Evolutionary conservation across 64 coral and sea anemone genomes (phyloP).

Genomic region (Actinia equina): DNA sequence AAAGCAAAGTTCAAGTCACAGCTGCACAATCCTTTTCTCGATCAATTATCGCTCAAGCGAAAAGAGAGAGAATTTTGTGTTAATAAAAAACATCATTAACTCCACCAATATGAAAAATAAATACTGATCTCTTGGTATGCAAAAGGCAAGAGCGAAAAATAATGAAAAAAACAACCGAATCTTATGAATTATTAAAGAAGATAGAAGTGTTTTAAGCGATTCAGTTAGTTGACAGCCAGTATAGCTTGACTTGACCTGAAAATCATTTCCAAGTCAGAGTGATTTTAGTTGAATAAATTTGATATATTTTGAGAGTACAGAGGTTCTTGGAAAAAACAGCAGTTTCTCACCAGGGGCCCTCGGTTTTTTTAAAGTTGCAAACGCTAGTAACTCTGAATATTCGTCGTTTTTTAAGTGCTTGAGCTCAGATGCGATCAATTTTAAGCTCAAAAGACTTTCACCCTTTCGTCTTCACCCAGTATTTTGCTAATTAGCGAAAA

Average conservation of each 20-base stretch:
- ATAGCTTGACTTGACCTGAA: too few species aligned
- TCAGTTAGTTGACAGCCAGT: too few species aligned
- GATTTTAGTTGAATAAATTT: too few species aligned
- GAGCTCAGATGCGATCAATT: background rate
- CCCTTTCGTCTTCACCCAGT: background rate
- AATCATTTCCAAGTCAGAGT: too few species aligned
- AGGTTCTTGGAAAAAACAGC: background rate
- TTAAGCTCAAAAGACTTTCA: background rate
- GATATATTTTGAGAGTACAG: too few species aligned
- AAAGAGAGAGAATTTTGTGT: background rate
- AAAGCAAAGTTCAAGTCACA: background rate
- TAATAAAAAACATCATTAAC: constrained; percentile 5
- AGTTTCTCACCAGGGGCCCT: background rate
- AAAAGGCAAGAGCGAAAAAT: background rate
- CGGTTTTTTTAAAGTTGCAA: background rate
- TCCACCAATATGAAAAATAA: constrained; percentile 7
- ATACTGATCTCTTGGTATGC: background rate
- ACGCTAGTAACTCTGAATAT: background rate
- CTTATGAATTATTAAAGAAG: background rate
- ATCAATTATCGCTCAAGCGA: background rate
- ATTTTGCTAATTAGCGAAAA: background rate
- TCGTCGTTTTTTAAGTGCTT: background rate
- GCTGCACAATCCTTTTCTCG: background rate
- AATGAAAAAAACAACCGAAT: background rate
- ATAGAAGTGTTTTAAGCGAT: background rate